These are phyloP conservation scores for Jacana jacana DNA, from an alignment of 2,113 vertebrate genomes.

Conservation along the genomic window DNA sequence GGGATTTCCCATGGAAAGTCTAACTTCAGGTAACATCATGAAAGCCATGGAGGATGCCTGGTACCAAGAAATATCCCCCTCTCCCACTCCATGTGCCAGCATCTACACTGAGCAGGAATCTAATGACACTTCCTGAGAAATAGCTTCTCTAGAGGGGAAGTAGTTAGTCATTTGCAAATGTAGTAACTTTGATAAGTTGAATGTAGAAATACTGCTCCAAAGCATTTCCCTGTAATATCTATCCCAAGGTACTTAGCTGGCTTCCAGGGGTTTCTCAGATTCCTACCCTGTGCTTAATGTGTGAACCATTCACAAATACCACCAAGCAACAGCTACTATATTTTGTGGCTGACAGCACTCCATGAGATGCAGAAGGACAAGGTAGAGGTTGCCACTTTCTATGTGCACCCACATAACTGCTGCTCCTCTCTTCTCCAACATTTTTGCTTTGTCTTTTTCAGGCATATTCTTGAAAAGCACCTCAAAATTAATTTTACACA, in stretches of 20 bases:
- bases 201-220: constrained; percentile 26
- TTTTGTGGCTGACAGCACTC: background rate
- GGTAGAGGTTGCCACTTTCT: background rate
- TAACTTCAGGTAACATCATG: background rate
- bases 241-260: background rate
- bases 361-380: background rate
- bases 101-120: background rate
- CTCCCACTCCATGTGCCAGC: background rate
- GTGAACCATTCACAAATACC: constrained; percentile 2
- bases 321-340: background rate
- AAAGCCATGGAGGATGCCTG: background rate
- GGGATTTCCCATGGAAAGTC: background rate
- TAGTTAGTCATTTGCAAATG: constrained; percentile 38
- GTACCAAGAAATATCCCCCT: background rate
- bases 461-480: background rate
- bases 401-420: background rate
- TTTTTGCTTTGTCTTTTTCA: background rate
- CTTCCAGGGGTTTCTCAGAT: background rate
- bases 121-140: constrained; percentile 45
- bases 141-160: constrained; percentile 25
- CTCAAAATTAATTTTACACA: background rate
- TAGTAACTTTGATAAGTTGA: background rate
- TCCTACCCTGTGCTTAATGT: background rate
- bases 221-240: background rate
- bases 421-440: background rate